Conservation (phyloP, 2,888 invertebrate species). For the Pycnomerus fuliginosus region DNA sequence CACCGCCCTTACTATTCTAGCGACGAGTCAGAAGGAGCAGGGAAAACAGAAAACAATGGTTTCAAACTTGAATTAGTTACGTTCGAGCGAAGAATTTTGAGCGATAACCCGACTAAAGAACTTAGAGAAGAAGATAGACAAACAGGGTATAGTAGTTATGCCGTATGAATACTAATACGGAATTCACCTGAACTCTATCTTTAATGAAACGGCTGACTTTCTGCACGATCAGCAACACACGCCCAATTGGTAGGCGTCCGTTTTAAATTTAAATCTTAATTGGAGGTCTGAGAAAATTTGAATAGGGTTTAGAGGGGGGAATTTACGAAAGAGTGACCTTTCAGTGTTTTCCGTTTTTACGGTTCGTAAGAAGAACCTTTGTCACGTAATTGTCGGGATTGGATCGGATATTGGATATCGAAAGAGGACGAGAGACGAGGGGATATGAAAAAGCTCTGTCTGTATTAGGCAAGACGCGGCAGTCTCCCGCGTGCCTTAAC, state of each 20-base stretch:
- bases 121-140: constrained; percentile 45
- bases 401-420: constrained; percentile 32
- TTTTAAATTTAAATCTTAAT: too few species aligned
- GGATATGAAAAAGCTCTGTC: constrained; percentile 33
- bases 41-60: constrained; percentile 49
- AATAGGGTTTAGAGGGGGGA: too few species aligned
- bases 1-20: constrained; percentile 17
- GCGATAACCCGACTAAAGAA: constrained; percentile 53
- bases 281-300: too few species aligned
- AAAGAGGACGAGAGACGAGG: constrained; percentile 17
- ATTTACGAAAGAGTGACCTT: too few species aligned
- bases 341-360: too few species aligned
- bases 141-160: constrained; percentile 40
- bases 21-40: constrained; percentile 21
- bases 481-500: constrained; percentile 39
- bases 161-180: constrained; percentile 41
- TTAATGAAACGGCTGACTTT: constrained; percentile 36
- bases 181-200: constrained; percentile 39
- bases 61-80: constrained; percentile 55
- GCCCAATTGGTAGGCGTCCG: too few species aligned
- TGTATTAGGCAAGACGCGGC: constrained; percentile 23
- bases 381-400: constrained; percentile 29
- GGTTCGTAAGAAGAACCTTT: constrained; percentile 26
- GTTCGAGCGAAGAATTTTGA: constrained; percentile 54
- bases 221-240: constrained; percentile 5